Conservation (phyloP, 2,797 vertebrate species). For the Mormyrus proboscirostris region DNA sequence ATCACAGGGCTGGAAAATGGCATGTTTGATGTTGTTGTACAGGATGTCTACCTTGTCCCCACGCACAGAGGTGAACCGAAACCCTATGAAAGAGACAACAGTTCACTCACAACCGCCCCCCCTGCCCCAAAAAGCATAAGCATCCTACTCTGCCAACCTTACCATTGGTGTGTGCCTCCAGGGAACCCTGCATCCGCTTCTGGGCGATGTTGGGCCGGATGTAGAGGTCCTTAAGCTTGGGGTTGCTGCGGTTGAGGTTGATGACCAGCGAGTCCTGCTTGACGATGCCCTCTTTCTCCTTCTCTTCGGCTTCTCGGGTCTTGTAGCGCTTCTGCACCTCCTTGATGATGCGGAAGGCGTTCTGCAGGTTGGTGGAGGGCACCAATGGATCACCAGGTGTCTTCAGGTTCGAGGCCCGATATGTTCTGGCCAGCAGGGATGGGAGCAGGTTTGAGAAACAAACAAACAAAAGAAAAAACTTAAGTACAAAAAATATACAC, state of each 20-base stretch:
- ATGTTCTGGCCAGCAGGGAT: conserved; percentile 62
- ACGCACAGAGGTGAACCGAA: conserved; percentile 88
- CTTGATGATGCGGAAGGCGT: conserved; percentile 92
- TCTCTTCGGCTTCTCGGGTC: conserved; percentile 87
- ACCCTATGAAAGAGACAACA: conserved; percentile 58
- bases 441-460: background rate
- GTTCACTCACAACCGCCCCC: background rate
- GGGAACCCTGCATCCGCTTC: conserved; percentile 90
- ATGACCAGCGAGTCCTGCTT: conserved; percentile 91
- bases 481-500: background rate
- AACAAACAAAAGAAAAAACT: background rate
- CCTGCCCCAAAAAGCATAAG: background rate
- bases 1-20: conserved; percentile 90
- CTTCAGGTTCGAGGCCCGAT: conserved; percentile 89
- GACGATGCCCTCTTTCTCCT: conserved; percentile 94
- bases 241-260: conserved; percentile 92
- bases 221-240: conserved; percentile 92
- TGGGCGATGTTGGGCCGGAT: conserved; percentile 93
- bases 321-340: conserved; percentile 95
- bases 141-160: background rate
- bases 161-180: conserved; percentile 92
- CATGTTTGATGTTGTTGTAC: conserved; percentile 96
- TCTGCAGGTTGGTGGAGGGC: conserved; percentile 88
- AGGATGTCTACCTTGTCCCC: conserved; percentile 96
- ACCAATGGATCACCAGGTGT: conserved; percentile 77